These are phyloP conservation scores for Mus musculus DNA, from an alignment of 2,113 vertebrate genomes.

Conservation along the genomic window GRCm39 chr4:46405501-46406000, in stretches of 20 bases:
- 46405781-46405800: not conserved
- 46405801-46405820: not conserved
- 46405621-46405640: too few species aligned
- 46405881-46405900: not conserved
- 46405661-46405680: too few species aligned
- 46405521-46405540: not conserved
- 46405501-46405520: not conserved
- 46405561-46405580: not conserved
- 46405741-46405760: too few species aligned
- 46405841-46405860: not conserved
- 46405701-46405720: too few species aligned
- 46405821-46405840: not conserved
- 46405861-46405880: not conserved
- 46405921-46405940: not conserved
- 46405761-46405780: not conserved
- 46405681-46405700: too few species aligned
- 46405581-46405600: not conserved
- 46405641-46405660: too few species aligned
- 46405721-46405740: too few species aligned
- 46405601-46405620: not conserved
- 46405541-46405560: not conserved
- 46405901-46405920: slow-evolving; percentile 5
- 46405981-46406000: not conserved
- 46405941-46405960: not conserved
- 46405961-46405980: not conserved